Evolutionary conservation across 2,113 vertebrate genomes (phyloP), one percentile per base, ranked within the genome.

Genomic region (Rhinichthys klamathensis): DNA sequence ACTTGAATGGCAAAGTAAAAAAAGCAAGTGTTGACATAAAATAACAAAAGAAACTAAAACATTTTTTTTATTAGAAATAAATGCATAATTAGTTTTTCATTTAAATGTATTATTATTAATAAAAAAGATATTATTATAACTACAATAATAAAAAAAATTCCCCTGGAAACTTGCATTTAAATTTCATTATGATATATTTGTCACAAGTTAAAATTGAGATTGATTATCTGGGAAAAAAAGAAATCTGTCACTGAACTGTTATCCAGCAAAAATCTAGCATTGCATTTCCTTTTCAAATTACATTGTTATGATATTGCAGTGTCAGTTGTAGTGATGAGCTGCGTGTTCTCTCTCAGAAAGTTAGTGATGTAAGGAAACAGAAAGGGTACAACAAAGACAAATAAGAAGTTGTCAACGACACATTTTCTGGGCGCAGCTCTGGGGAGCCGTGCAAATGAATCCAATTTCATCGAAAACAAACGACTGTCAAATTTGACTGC

Each of bases 271-370:
- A 38, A 79, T 81, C 16, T 18, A 54, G 6, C n/a, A 51, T 38
- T 41, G 83, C 25, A 90, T 90, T 89, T 89, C 61, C 56, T 86
- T 73, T 92, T 92, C 90, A 91, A 92, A 89, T 90, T 89, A 92
- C 91, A 91, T 85, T 88, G 91, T 90, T 90, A 87, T 82, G 77
- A 79, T 85, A 95, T 92, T 91, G 89, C 61, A 44, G 81, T 93
- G 92, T 94, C 93, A 93, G 91, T 89, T 91, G 88, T 82, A 88
- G 89, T 92, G 86, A 90, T 78, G 86, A 88, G 87, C 72, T 85
- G 90, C 88, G 88, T 92, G 89, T 91, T 86, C 67, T 90, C 88
- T 84, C 85, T 85, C 65, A 51, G 77, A 83, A 86, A 87, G 87
- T 90, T 87, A 88, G 85, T 87, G 88, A 77, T 88, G 88, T 78